These are phyloP conservation scores for Scolopax rusticola DNA, from an alignment of 2,797 vertebrate species.

Conservation along the genomic window DNA sequence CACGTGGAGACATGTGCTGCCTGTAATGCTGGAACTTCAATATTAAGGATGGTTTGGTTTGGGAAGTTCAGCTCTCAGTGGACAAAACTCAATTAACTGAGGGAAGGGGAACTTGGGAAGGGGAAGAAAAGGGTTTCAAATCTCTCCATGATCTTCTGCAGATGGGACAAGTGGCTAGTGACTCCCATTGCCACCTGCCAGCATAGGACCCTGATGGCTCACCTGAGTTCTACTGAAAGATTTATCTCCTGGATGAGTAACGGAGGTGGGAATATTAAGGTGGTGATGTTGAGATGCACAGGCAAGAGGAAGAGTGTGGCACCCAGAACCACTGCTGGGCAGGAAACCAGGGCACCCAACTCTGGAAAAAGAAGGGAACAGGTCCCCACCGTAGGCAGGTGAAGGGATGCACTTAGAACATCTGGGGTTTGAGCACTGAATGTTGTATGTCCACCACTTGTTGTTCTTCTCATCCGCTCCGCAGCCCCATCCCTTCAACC, in stretches of 20 bases:
- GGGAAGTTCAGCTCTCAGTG: background rate
- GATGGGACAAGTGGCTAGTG: background rate
- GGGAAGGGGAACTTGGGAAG: background rate
- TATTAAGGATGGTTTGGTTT: background rate
- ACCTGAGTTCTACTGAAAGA: background rate
- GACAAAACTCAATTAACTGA: background rate
- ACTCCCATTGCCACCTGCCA: background rate
- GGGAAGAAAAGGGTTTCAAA: background rate
- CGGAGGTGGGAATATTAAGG: background rate
- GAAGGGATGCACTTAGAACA: fast-evolving
- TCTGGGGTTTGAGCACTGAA: background rate
- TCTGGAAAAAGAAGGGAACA: background rate
- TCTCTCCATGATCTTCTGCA: background rate
- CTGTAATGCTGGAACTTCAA: background rate
- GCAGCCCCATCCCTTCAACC: background rate
- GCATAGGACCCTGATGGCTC: background rate
- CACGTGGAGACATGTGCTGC: background rate
- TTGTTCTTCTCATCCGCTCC: background rate
- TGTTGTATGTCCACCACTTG: fast-evolving
- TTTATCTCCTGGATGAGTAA: background rate
- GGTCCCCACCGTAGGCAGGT: background rate
- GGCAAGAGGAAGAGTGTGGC: background rate
- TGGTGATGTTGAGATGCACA: background rate
- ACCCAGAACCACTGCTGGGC: fast-evolving
- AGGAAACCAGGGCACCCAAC: background rate